A percentile compares a stretch with the other conserved stretches of the same genome.
Conservation (phyloP, 2,888 invertebrate genomes). For the Patella pellucida region DNA sequence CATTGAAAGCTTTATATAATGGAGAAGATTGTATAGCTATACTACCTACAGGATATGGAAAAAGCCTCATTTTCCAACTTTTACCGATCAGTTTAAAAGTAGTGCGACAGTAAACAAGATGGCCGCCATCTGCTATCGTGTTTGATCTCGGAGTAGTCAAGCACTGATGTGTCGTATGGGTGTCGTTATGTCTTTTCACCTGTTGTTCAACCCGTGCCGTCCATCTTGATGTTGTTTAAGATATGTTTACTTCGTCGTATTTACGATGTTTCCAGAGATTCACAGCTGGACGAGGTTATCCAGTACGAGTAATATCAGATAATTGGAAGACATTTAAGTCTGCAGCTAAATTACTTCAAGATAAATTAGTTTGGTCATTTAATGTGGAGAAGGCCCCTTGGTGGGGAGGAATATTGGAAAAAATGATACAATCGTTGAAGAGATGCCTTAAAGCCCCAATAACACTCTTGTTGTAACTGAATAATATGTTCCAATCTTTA, state of each 20-base stretch:
- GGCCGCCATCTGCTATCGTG: too few species aligned
- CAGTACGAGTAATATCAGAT: not conserved
- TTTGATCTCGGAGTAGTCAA: too few species aligned
- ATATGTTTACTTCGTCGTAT: not conserved
- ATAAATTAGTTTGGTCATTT: conserved; percentile 1
- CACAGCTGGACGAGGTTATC: not conserved
- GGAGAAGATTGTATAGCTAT: too few species aligned
- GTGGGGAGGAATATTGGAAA: not conserved
- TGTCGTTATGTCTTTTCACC: not conserved
- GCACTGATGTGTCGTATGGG: too few species aligned
- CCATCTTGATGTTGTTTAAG: not conserved
- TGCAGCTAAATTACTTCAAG: not conserved
- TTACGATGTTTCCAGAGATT: not conserved
- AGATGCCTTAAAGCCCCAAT: too few species aligned
- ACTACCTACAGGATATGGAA: too few species aligned
- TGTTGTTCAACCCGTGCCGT: conserved; percentile 4
- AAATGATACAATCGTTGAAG: not conserved
- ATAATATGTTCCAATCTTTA: too few species aligned
- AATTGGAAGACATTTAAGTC: not conserved
- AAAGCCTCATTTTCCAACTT: too few species aligned
- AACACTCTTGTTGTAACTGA: too few species aligned
- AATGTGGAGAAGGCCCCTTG: not conserved
- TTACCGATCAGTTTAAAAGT: too few species aligned
- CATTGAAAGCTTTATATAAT: too few species aligned
- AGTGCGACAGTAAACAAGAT: too few species aligned